These are phyloP conservation scores for Esperia sulphurella DNA, from an alignment of 2,888 invertebrate genomes.

Conservation along the genomic window DNA sequence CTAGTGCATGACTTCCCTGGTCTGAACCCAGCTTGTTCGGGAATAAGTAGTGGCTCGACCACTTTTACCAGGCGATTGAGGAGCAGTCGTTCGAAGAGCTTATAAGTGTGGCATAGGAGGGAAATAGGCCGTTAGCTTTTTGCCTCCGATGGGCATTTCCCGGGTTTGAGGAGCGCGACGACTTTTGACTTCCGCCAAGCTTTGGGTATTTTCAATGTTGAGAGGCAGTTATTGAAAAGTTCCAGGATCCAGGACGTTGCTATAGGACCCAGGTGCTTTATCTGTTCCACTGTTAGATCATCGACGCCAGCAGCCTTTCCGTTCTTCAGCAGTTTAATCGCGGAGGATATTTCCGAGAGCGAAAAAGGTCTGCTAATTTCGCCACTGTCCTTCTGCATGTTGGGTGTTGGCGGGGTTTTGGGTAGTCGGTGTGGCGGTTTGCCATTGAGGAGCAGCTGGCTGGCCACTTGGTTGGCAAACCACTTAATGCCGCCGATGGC, in stretches of 20 bases:
- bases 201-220: neutral
- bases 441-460: neutral
- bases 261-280: neutral
- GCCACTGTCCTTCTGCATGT: too few relatives aligned
- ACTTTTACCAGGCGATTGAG: constrained; percentile 1
- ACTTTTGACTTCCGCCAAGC: neutral
- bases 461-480: constrained; percentile 2
- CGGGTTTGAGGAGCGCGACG: neutral
- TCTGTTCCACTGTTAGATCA: neutral
- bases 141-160: neutral
- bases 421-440: neutral
- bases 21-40: constrained; percentile 4
- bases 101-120: constrained; percentile 3
- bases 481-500: too few relatives aligned
- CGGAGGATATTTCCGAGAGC: neutral
- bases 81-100: constrained; percentile 5
- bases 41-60: neutral
- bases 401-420: neutral
- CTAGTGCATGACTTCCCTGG: constrained; percentile 6
- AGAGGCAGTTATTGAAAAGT: neutral
- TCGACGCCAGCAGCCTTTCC: neutral
- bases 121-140: constrained; percentile 5
- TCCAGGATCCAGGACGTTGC: neutral
- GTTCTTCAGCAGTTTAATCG: neutral
- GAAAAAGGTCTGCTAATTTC: neutral